These are phyloP conservation scores for Philereme vetulata DNA, from an alignment of 2,888 invertebrate genomes.

Conservation along the genomic window DNA sequence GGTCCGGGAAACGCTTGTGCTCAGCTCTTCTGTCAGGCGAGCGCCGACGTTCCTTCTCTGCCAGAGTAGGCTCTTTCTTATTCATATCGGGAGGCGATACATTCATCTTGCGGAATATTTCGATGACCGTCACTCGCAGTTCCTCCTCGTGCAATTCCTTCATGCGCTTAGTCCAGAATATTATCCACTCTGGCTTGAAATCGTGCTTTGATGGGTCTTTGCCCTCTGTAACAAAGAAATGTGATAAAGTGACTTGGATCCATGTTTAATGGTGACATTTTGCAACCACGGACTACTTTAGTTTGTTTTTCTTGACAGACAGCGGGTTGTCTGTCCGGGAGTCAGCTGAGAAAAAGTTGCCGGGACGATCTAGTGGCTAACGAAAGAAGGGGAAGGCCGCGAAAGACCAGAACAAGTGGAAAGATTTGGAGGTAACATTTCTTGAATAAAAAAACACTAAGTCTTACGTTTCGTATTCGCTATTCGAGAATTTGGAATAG, in stretches of 20 bases:
- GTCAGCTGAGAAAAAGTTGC: no score
- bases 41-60: slow-evolving; percentile 25
- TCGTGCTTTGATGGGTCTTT: slow-evolving; percentile 91
- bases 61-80: slow-evolving; percentile 7
- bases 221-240: slow-evolving; percentile 70
- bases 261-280: no score
- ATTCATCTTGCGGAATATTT: slow-evolving; percentile 86
- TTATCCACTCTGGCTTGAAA: slow-evolving; percentile 95
- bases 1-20: slow-evolving; percentile 1
- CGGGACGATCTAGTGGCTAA: no score
- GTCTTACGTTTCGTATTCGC: no score
- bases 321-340: no score
- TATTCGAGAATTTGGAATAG: no score
- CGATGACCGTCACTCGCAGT: slow-evolving; percentile 86
- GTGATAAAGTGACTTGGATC: background rate
- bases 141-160: slow-evolving; percentile 90
- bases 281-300: no score
- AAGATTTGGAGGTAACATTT: no score
- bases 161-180: slow-evolving; percentile 93
- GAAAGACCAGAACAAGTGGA: no score
- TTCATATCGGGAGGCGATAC: slow-evolving; percentile 64
- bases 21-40: slow-evolving; percentile 28
- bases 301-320: no score
- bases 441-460: no score
- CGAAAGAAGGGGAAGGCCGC: no score